These are phyloP conservation scores for Bradypodion ventrale DNA, from an alignment of 2,797 vertebrate species.

Conservation along the genomic window DNA sequence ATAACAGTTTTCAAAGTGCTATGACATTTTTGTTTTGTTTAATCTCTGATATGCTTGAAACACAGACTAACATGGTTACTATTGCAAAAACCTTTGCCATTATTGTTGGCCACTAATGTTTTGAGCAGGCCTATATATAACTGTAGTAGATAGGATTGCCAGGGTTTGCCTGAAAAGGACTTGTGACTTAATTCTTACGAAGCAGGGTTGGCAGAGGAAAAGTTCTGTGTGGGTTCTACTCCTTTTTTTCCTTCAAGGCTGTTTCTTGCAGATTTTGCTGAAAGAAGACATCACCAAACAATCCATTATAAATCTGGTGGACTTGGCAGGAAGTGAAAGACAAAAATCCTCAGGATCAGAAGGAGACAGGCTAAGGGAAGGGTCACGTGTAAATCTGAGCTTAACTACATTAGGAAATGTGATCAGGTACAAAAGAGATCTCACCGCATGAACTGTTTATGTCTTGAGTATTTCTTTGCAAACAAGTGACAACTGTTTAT, in stretches of 20 bases:
- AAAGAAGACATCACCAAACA: conserved; percentile 86
- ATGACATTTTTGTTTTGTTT: too few species aligned
- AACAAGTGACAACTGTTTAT: background rate
- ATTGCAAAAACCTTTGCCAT: too few species aligned
- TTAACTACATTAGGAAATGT: conserved; percentile 89
- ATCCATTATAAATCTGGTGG: conserved; percentile 87
- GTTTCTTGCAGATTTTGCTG: conserved; percentile 79
- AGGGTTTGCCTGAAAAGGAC: background rate
- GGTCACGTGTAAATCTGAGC: conserved; percentile 88
- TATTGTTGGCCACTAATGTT: background rate
- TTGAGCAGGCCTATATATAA: too few species aligned
- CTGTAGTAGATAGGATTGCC: background rate
- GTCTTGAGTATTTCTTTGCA: background rate
- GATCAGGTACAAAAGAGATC: conserved; percentile 79
- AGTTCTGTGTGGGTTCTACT: background rate
- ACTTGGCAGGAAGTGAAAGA: conserved; percentile 88
- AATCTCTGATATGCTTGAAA: too few species aligned
- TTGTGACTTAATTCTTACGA: background rate
- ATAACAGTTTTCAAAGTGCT: too few species aligned
- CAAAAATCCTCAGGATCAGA: conserved; percentile 86
- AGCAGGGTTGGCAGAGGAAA: background rate
- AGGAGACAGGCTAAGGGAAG: conserved; percentile 87
- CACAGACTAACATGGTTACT: too few species aligned
- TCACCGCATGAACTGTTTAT: background rate
- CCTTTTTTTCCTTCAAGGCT: background rate